These are phyloP conservation scores for Furcifer pardalis DNA, from an alignment of 2,797 vertebrate genomes.

Conservation along the genomic window DNA sequence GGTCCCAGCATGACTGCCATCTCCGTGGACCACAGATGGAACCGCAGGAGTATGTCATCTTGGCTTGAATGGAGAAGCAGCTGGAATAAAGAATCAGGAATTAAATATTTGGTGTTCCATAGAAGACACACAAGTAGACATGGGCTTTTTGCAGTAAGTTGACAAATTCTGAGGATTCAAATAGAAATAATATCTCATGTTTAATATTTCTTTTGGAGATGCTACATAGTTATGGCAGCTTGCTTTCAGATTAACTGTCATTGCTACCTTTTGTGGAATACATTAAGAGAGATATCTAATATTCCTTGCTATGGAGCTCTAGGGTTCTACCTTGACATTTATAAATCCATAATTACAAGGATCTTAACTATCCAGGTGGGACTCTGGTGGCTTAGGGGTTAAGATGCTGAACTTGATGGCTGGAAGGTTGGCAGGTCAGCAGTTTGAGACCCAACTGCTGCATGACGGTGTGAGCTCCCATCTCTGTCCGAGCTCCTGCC, in stretches of 20 bases:
- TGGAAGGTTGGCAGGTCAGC: too few species aligned
- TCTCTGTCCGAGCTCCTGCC: too few species aligned
- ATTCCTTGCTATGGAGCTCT: too few species aligned
- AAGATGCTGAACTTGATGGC: too few species aligned
- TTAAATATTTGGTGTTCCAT: neutral
- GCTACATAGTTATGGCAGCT: neutral
- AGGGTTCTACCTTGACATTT: too few species aligned
- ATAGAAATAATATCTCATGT: neutral
- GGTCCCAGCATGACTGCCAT: neutral
- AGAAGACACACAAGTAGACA: neutral
- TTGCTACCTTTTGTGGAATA: neutral
- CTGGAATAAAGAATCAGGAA: neutral
- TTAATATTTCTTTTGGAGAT: neutral
- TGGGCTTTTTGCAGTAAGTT: too few species aligned
- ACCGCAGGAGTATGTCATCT: neutral
- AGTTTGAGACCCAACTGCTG: too few species aligned
- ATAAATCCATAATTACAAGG: too few species aligned
- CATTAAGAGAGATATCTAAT: too few species aligned
- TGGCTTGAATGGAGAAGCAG: neutral
- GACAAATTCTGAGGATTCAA: neutral
- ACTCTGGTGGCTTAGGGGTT: too few species aligned
- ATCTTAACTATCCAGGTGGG: too few species aligned
- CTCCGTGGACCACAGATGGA: neutral
- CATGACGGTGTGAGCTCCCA: too few species aligned
- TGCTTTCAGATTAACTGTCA: neutral